Evolutionary conservation across 2,797 vertebrate genomes (phyloP), one percentile per base, ranked within the genome.

Genomic region (Eulemur coronatus): DNA sequence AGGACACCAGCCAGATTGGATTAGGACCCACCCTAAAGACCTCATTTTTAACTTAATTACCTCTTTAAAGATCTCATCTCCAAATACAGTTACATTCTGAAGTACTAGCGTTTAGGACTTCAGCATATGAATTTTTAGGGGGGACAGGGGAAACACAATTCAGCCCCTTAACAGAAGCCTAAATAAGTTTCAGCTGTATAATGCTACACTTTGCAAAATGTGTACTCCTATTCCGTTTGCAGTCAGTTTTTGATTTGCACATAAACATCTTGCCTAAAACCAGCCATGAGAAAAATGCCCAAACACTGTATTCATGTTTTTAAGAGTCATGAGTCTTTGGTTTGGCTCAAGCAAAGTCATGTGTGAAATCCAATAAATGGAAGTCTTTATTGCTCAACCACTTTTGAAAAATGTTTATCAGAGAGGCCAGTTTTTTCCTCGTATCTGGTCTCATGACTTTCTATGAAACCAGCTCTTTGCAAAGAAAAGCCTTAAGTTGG

Each of bases 301-400:
- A n/a, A 86, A 84, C 22, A 13, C 75, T 76, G 72, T 41, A 15
- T 50, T 90, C 22, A 30, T 82, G 92, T 82, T 92, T 92, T 92
- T 76, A 50, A 92, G 69, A 89, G 86, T 93, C 96, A 79, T 26
- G 92, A 87, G 79, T 78, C 79, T 96, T 69, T 57, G 89, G 75
- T 91, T 95, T 94, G 67, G 79, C 91, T 93, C 91, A 86, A 81
- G 86, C 14, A 94, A 93, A 97, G 87, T 97, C 84, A 90, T 76
- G 79, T 96, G 94, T 81, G 76, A 96, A 96, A 96, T 75, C 59
- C 72, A 75, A 69, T 81, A 95, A 95, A 80, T 87, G 61, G 70
- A 93, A 87, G 84, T 85, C 85, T 97, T 80, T 91, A 57, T 89
- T 94, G 78, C 95, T 95, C 89, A 96, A 63, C 65, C 35, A 20